Evolutionary conservation across 2,888 invertebrate genomes (phyloP), one percentile per base, ranked within the genome.

Genomic region (Epinotia nisella): DNA sequence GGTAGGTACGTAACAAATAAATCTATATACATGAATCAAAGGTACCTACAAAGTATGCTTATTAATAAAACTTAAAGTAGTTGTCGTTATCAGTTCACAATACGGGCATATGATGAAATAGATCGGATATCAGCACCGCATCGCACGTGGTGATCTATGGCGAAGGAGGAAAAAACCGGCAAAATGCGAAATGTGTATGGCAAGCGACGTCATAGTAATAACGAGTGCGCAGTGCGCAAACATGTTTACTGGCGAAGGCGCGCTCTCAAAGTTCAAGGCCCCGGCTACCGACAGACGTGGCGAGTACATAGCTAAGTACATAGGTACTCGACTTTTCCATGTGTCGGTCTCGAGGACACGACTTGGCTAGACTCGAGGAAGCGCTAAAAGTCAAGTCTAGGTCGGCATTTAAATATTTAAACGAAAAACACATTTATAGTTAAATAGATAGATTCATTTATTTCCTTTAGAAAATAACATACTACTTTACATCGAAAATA

Each of bases 211-310:
- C 88, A 91, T 82, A 83, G 83, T 81, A 85, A 78, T 86, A 85
- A 84, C 82, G 87, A 90, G 85, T 90, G 90, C 90, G 90, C 90
- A 90, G 86, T 88, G 87, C 88, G 88, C 90, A 93, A 93, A 93
- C 92, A 92, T 92, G 93, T 93, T 93, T 92, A 90, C 90, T 83
- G 82, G 82, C 86, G 83, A 90, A 83, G 82, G 82, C 86, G 83
- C 81, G 82, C 83, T 83, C 84, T 80, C 88, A 89, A 92, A 90
- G 93, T 93, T 93, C 92, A 93, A 92, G 93, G 92, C 84, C 86
- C 89, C 81, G 78, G 81, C 85, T 85, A 87, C 87, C 85, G 84
- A 85, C 85, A 81, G 79, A 78, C 80, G 82, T 79, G 80, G 84
- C 86, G 84, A 60, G 68, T 73, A 69, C 53, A 59, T 64, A 56